Evolutionary conservation across 2,888 invertebrate species (phyloP), one percentile per base, ranked within the genome.

Genomic region (Bibio marci): DNA sequence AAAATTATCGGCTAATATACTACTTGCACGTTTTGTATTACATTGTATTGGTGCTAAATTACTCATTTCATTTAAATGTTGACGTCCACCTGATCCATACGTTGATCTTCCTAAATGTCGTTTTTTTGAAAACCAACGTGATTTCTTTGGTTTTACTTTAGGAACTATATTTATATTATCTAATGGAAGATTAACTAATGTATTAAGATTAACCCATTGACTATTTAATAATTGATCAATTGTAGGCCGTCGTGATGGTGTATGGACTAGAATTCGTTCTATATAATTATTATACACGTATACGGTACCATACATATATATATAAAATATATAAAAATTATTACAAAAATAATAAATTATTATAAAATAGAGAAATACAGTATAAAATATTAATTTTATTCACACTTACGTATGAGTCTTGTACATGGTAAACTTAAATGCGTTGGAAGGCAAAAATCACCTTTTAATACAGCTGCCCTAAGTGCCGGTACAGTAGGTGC

Each of bases 401-500:
- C 27, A 34, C 28, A 51, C 54, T 54, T 54, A 67, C 68, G 62
- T 44, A 71, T 66, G 45, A 70, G 60, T 48, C 63, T 57, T 46
- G 59, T 57, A 50, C 69, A 69, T 35, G 64, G 61, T 42, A 63
- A 53, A 44, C 66, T 64, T 10, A 71, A 56, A 49, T 65, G 63
- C 3, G 65, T 62, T 2, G 72, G 71, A 42, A 69, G 58, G 40
- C 62, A 59, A 50, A 70, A 76, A 39, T 65, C 66, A 7, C 78
- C 78, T 40, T 73, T 71, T 27, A 78, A 55, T 46, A 80, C 78
- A 48, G 72, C 70, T 43, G 71, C 66, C 54, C 78, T 76, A 35
- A 82, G 63, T 37, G 74, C 73, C 5, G 74, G 69, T 36, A 83
- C 77, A n/a, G 78, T 78, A 45, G 76, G 76, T 2, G 79, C 80